These are phyloP conservation scores for Arrhamphus sclerolepis DNA, from an alignment of 2,797 vertebrate genomes.

Conservation along the genomic window DNA sequence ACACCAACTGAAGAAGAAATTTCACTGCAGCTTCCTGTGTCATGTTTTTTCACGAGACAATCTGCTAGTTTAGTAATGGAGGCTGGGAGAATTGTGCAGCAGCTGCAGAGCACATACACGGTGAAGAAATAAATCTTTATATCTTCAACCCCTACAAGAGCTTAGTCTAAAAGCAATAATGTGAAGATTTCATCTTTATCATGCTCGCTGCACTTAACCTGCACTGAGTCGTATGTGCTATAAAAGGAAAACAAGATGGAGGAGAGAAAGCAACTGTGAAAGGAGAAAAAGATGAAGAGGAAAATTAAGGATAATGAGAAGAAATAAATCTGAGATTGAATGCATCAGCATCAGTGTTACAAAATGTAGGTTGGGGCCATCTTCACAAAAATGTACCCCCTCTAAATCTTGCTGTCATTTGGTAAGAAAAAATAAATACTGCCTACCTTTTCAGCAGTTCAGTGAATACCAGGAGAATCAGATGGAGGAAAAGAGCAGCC, in stretches of 20 bases:
- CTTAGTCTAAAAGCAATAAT: conserved; percentile 17
- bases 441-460: conserved; percentile 66
- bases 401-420: conserved; percentile 32
- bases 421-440: conserved; percentile 26
- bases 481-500: conserved; percentile 27
- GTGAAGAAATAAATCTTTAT: conserved; percentile 11
- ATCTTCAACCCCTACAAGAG: conserved; percentile 18
- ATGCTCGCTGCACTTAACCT: conserved; percentile 39
- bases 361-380: conserved; percentile 32
- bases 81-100: conserved; percentile 7
- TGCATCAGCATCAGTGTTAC: conserved; percentile 3
- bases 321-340: too few species aligned
- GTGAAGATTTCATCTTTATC: conserved; percentile 14
- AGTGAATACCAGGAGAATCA: conserved; percentile 29
- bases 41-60: conserved; percentile 36
- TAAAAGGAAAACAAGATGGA: conserved; percentile 75
- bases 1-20: conserved; percentile 28
- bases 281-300: conserved; percentile 31
- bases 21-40: conserved; percentile 45
- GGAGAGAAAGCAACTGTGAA: conserved; percentile 44
- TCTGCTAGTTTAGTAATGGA: conserved; percentile 36
- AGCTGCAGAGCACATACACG: conserved; percentile 28
- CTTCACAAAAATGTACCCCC: conserved; percentile 24
- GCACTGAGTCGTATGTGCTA: conserved; percentile 74
- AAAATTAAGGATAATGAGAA: conserved; percentile 23